A percentile compares a stretch with the other conserved stretches of the same genome.
Conservation (phyloP, 2,113 vertebrate species). For the Stigmatopora argus region DNA sequence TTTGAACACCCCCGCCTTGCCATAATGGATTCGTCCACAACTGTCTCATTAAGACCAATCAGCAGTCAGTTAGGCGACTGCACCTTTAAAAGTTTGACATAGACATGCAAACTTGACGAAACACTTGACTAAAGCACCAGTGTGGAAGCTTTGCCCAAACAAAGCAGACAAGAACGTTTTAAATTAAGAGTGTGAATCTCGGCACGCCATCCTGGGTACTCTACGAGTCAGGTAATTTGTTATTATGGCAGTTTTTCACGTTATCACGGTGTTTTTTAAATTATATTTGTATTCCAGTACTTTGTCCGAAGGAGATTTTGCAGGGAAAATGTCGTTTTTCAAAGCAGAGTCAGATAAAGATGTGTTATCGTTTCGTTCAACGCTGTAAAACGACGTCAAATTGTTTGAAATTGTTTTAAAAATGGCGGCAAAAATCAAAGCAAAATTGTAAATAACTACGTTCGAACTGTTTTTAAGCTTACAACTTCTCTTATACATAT, state of each 20-base stretch:
- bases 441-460: too few species aligned
- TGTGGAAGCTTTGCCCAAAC: not conserved
- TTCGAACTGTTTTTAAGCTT: too few species aligned
- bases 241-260: not conserved
- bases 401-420: not conserved
- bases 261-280: not conserved
- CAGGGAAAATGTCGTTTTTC: not conserved
- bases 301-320: not conserved
- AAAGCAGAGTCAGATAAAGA: not conserved
- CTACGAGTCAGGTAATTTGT: slow-evolving; percentile 37
- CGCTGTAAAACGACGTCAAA: not conserved
- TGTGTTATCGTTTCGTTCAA: not conserved
- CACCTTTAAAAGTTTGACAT: slow-evolving; percentile 43
- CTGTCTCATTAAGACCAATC: slow-evolving; percentile 15
- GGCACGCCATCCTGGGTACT: slow-evolving; percentile 32
- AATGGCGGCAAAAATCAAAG: too few species aligned
- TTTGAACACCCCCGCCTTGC: not conserved
- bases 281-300: not conserved
- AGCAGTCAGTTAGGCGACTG: slow-evolving; percentile 37
- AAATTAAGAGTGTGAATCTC: not conserved
- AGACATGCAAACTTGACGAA: slow-evolving; percentile 38
- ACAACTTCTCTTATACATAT: too few species aligned
- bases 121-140: not conserved
- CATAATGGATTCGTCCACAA: not conserved
- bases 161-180: not conserved